Conservation (phyloP, 2,797 vertebrate genomes). For the Sebastes hubbsi region DNA sequence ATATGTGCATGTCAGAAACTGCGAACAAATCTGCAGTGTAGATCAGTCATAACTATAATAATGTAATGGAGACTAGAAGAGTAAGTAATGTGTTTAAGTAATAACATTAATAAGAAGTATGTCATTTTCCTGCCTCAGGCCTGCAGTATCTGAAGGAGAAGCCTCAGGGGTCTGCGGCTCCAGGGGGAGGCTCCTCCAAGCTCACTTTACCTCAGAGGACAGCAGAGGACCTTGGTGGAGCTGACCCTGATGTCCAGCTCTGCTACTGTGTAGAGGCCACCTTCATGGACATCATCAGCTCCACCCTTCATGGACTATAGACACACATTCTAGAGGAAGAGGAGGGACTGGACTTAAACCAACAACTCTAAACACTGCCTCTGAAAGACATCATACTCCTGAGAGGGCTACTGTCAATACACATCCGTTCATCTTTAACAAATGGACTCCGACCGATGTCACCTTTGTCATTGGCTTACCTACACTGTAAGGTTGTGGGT, state of each 20-base stretch:
- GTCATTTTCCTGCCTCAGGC: slow-evolving; percentile 71
- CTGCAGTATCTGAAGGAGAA: slow-evolving; percentile 94
- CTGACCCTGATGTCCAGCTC: slow-evolving; percentile 93
- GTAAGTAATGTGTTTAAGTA: background rate
- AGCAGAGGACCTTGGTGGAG: slow-evolving; percentile 81
- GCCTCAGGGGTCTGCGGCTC: slow-evolving; percentile 75
- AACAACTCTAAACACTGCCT: background rate
- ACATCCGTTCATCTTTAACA: background rate
- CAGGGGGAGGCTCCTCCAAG: slow-evolving; percentile 76
- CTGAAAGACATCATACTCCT: background rate
- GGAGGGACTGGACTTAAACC: background rate
- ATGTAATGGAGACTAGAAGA: background rate
- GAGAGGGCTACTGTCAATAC: slow-evolving; percentile 1
- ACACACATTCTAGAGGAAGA: slow-evolving; percentile 11
- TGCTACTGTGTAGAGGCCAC: slow-evolving; percentile 95
- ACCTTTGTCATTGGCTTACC: slow-evolving; percentile 8
- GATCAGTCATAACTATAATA: background rate
- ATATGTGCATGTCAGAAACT: background rate
- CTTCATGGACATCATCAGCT: slow-evolving; percentile 95
- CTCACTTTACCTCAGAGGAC: slow-evolving; percentile 79
- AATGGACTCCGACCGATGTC: background rate
- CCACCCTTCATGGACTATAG: slow-evolving; percentile 90
- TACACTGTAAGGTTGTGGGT: background rate
- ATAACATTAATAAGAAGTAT: background rate
- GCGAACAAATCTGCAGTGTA: background rate